Percentiles rank a stretch among this genome's conserved stretches.
These are phyloP conservation scores for Watsonalla binaria DNA, from an alignment of 2,888 invertebrate species.

Conservation along the genomic window DNA sequence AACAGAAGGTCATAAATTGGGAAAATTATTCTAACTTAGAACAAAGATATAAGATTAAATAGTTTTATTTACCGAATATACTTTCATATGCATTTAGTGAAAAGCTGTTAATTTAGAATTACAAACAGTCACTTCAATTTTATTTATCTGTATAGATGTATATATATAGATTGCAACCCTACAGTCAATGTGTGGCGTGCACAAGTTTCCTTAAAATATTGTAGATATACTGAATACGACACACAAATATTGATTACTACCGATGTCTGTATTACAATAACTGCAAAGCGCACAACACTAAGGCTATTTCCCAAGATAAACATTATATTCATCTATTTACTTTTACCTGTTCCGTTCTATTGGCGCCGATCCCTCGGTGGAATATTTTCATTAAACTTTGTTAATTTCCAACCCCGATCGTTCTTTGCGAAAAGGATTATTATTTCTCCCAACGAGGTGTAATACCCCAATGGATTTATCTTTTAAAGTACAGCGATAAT, in stretches of 20 bases:
- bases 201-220: too few species aligned
- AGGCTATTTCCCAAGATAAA: slow-evolving; percentile 14
- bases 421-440: slow-evolving; percentile 33
- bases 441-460: slow-evolving; percentile 31
- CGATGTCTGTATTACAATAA: slow-evolving; percentile 2
- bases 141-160: too few species aligned
- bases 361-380: slow-evolving; percentile 19
- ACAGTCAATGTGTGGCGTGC: too few species aligned
- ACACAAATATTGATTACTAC: neutral
- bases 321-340: slow-evolving; percentile 40
- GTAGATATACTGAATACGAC: too few species aligned
- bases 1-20: too few species aligned
- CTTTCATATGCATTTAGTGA: too few species aligned
- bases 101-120: too few species aligned
- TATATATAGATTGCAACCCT: too few species aligned
- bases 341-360: slow-evolving; percentile 42
- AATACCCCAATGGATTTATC: slow-evolving; percentile 6
- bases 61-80: too few species aligned
- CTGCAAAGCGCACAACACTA: slow-evolving; percentile 12
- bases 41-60: too few species aligned
- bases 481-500: slow-evolving; percentile 11
- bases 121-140: too few species aligned
- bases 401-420: slow-evolving; percentile 46
- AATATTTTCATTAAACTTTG: slow-evolving; percentile 70
- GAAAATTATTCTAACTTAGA: too few species aligned